Conservation (phyloP, 30 jellyfish, hydroid and myxozoan species). For the Morbakka virulenta region DNA sequence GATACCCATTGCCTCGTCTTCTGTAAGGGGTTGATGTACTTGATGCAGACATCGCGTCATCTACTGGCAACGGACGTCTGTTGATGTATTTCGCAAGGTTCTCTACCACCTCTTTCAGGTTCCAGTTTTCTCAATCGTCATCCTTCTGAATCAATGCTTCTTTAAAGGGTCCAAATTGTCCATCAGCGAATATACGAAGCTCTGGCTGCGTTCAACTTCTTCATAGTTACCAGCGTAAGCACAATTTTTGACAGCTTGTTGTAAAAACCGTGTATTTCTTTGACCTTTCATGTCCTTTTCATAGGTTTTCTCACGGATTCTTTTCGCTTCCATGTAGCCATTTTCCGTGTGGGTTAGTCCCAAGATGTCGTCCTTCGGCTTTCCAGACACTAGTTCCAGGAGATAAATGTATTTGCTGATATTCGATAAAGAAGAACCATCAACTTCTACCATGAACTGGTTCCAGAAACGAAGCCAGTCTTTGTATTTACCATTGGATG, state of each 20-base stretch:
- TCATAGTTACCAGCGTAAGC: constrained; percentile 44
- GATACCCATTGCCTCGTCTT: constrained; percentile 17
- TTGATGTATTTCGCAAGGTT: constrained; percentile 39
- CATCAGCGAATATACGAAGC: constrained; percentile 28
- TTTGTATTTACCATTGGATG: constrained; percentile 43
- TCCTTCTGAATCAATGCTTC: constrained; percentile 33
- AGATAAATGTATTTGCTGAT: constrained; percentile 52
- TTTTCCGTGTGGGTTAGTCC: constrained; percentile 34
- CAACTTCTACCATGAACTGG: constrained; percentile 58
- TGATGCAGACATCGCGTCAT: neutral
- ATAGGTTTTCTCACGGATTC: constrained; percentile 16
- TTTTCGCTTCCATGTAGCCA: constrained; percentile 32
- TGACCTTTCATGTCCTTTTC: constrained; percentile 41
- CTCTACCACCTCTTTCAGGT: constrained; percentile 53
- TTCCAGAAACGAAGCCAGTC: constrained; percentile 56
- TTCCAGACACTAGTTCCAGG: constrained; percentile 37
- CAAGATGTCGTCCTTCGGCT: constrained; percentile 60
- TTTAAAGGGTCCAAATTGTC: constrained; percentile 50
- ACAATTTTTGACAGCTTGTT: constrained; percentile 51
- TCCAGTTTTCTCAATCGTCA: constrained; percentile 30
- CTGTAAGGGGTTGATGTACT: constrained; percentile 6
- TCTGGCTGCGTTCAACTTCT: constrained; percentile 29
- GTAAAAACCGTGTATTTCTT: constrained; percentile 37
- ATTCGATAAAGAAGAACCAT: constrained; percentile 38
- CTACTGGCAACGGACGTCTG: constrained; percentile 67